These are phyloP conservation scores for Spinus pinus DNA, from an alignment of 2,797 vertebrate species.

Conservation along the genomic window DNA sequence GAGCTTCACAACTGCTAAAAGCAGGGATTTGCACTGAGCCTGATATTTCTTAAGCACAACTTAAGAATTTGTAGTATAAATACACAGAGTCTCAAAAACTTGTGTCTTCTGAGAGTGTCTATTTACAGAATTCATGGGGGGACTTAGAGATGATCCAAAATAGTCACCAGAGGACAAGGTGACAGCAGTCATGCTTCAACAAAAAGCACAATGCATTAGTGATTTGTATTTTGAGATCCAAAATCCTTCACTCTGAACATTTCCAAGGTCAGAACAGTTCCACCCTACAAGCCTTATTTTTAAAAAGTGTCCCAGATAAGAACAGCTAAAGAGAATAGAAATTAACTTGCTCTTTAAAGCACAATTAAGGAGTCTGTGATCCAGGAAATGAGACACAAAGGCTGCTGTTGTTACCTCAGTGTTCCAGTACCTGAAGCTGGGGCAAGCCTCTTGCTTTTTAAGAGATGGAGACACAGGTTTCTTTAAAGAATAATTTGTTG, in stretches of 20 bases:
- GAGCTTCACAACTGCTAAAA: neutral
- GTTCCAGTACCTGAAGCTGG: neutral
- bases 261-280: neutral
- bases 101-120: neutral
- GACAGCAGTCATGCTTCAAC: neutral
- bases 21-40: neutral
- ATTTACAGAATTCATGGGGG: neutral
- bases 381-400: neutral
- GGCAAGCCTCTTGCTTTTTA: neutral
- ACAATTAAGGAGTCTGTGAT: neutral
- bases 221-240: neutral
- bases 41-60: neutral
- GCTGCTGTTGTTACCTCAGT: neutral
- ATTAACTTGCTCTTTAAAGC: neutral
- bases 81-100: neutral
- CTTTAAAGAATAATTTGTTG: neutral
- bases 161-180: neutral
- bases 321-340: neutral
- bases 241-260: neutral
- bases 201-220: neutral
- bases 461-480: neutral
- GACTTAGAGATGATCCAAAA: neutral
- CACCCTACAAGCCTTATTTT: neutral
- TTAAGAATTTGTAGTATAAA: neutral
- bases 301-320: neutral